A percentile compares a stretch with the other conserved stretches of the same genome.
Evolutionary conservation across 2,888 invertebrate genomes (phyloP).

Genomic region (Dolichomitus sp.): DNA sequence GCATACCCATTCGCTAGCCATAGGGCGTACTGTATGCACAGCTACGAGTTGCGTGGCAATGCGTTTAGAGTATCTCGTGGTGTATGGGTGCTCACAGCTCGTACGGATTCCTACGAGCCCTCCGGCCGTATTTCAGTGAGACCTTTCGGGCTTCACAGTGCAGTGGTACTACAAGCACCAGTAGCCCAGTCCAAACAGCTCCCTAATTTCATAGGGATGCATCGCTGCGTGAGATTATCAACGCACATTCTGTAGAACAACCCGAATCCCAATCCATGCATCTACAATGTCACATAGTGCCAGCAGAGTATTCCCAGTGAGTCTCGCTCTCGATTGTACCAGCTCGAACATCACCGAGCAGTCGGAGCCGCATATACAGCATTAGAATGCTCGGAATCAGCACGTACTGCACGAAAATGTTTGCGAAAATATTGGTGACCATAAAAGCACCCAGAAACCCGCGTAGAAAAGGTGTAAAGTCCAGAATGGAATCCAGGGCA

Average conservation of each 20-base stretch:
- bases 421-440: no score
- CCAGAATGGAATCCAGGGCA: no score
- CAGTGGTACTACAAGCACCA: conserved; percentile 68
- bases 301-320: conserved; percentile 13
- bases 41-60: conserved; percentile 53
- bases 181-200: conserved; percentile 75
- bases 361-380: conserved; percentile 41
- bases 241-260: conserved; percentile 78
- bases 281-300: conserved; percentile 71
- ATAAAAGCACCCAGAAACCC: no score
- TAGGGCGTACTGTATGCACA: conserved; percentile 49
- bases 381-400: conserved; percentile 29
- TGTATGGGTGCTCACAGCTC: conserved; percentile 50
- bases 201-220: conserved; percentile 83
- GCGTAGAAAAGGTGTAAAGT: no score
- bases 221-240: conserved; percentile 84
- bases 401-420: no score
- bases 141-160: conserved; percentile 78
- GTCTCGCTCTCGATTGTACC: conserved; percentile 34
- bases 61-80: conserved; percentile 43
- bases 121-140: conserved; percentile 71
- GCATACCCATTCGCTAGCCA: conserved; percentile 42
- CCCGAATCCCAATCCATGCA: conserved; percentile 78
- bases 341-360: conserved; percentile 20
- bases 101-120: conserved; percentile 63